Base-by-base conservation (phyloP, 2,888 invertebrate species). In the Morpho deidamia region DNA sequence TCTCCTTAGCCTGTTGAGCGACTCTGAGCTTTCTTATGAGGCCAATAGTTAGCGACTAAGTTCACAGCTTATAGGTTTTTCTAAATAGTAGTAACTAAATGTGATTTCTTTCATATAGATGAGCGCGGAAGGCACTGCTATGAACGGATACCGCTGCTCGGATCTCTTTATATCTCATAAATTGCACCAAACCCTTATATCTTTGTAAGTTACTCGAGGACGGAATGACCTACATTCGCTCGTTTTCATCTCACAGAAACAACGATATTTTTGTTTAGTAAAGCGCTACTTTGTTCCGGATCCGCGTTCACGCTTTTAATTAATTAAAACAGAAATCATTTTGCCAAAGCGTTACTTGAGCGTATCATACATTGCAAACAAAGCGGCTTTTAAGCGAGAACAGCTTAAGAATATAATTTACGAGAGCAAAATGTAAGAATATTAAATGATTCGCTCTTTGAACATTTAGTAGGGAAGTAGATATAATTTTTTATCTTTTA, bases 191-290 rank as follows among this genome's bases (percentile, higher is more conserved):
- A 61, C 62, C 64, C 71, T 69, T 69, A 74, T 70, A 76, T 81
- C 79, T 82, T 75, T 72, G 76, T 77, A 72, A 77, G 76, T 74
- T 71, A 70, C 75, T 77, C 71, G 70, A 67, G 70, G 72, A 71
- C 65, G 69, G 68, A 64, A 70, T 77, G 83, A 83, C 86, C 86
- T 80, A 83, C 69, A 83, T 85, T 76, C 70, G 72, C 69, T 70
- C 73, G 70, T 74, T 80, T 69, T 67, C 71, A 74, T 80, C 75
- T 74, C 69, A 66, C 69, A 67, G 75, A 69, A 78, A 76, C 78
- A 76, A 75, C 74, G 69, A 78, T 79, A 83, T 82, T 84, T 83
- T 81, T 78, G 77, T 76, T 71, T 68, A 71, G 69, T 69, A 74
- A 72, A 75, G 69, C 72, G 71, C 71, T 76, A 76, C 76, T 79